Conservation (phyloP, 2,888 invertebrate genomes). For the Ypsolopha sequella region DNA sequence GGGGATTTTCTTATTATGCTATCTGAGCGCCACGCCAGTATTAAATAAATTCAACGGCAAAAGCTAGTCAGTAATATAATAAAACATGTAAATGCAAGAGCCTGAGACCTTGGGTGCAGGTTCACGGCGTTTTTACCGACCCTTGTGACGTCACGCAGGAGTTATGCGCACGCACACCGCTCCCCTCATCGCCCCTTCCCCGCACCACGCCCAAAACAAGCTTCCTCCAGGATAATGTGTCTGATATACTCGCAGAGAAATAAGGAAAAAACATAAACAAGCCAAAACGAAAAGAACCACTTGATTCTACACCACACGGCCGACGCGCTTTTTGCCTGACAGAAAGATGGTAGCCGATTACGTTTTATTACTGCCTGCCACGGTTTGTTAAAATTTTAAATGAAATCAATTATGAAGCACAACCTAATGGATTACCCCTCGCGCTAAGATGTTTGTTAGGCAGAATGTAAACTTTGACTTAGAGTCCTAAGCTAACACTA, state of each 20-base stretch:
- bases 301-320: conserved; percentile 45
- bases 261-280: conserved; percentile 47
- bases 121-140: conserved; percentile 58
- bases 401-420: conserved; percentile 1
- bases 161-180: conserved; percentile 52
- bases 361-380: conserved; percentile 16
- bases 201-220: conserved; percentile 36
- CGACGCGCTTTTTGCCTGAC: conserved; percentile 39
- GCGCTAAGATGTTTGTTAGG: background rate
- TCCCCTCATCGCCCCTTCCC: conserved; percentile 12
- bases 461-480: background rate
- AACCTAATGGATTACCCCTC: background rate
- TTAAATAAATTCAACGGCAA: too few species aligned
- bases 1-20: too few species aligned
- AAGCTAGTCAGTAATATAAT: conserved; percentile 14
- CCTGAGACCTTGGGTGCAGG: conserved; percentile 54
- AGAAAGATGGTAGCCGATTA: conserved; percentile 30
- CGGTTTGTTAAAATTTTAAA: conserved; percentile 8
- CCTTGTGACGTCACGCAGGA: conserved; percentile 56
- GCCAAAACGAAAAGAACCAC: conserved; percentile 42
- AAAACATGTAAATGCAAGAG: conserved; percentile 42
- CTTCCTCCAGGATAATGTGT: conserved; percentile 56
- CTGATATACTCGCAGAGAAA: conserved; percentile 56
- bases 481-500: background rate
- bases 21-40: too few species aligned